These are phyloP conservation scores for Melanocharis versteri DNA, from an alignment of 2,113 vertebrate genomes.

Conservation along the genomic window DNA sequence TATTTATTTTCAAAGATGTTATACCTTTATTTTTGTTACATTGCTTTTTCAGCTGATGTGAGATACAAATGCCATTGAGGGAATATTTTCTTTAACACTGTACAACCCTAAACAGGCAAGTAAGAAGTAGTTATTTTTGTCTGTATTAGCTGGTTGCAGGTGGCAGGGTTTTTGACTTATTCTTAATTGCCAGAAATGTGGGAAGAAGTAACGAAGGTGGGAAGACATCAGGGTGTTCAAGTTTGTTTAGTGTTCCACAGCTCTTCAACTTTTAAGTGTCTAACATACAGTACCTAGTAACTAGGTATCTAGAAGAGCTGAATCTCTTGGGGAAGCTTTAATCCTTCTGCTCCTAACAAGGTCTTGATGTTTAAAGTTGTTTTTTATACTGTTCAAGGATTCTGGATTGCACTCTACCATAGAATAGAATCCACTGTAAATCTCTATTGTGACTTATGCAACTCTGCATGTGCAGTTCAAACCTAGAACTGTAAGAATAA, in stretches of 20 bases:
- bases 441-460: slow-evolving; percentile 62
- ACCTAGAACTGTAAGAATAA: slow-evolving; percentile 70
- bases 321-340: slow-evolving; percentile 52
- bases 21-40: slow-evolving; percentile 79
- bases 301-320: slow-evolving; percentile 63
- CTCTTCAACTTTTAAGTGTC: slow-evolving; percentile 26
- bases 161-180: slow-evolving; percentile 66
- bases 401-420: slow-evolving; percentile 67
- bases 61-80: slow-evolving; percentile 71
- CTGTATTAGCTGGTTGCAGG: slow-evolving; percentile 59
- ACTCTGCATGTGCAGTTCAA: slow-evolving; percentile 74
- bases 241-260: slow-evolving; percentile 39
- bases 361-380: slow-evolving; percentile 61
- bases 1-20: slow-evolving; percentile 74
- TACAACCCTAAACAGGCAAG: slow-evolving; percentile 62
- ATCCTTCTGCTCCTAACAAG: slow-evolving; percentile 57
- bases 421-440: slow-evolving; percentile 68
- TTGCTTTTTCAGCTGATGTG: slow-evolving; percentile 67
- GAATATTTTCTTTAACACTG: slow-evolving; percentile 69
- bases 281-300: slow-evolving; percentile 66
- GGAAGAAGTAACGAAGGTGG: background rate
- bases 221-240: slow-evolving; percentile 36
- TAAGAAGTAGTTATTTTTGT: slow-evolving; percentile 44
- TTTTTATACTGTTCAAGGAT: slow-evolving; percentile 65
- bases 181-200: slow-evolving; percentile 52